These are phyloP conservation scores for Salvelinus fontinalis DNA, from an alignment of 2,113 vertebrate genomes.

Conservation along the genomic window DNA sequence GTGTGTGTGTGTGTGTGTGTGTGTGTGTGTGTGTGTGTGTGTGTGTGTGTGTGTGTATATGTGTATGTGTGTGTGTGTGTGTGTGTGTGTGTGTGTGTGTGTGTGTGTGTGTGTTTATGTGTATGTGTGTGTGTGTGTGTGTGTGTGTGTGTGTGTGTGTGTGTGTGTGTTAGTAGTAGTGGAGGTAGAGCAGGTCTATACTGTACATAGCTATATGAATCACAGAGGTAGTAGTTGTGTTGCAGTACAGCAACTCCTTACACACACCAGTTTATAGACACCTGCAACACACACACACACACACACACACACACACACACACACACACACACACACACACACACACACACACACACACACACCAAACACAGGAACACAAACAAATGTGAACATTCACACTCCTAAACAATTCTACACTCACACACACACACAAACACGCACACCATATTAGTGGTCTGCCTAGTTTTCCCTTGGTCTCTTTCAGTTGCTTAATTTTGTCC, in stretches of 20 bases:
- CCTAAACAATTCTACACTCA: not conserved
- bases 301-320: not conserved
- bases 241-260: conserved; percentile 29
- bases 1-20: conserved; percentile 20
- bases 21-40: too few species aligned
- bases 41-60: not conserved
- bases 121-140: too few species aligned
- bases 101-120: not conserved
- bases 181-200: conserved; percentile 23
- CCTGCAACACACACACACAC: not conserved
- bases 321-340: not conserved
- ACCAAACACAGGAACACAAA: not conserved
- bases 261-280: not conserved
- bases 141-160: too few species aligned
- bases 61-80: conserved; percentile 6
- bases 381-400: not conserved
- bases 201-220: conserved; percentile 16
- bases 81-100: conserved; percentile 38
- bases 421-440: not conserved
- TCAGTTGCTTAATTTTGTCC: conserved; percentile 42
- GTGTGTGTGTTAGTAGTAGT: conserved; percentile 30
- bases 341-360: too few species aligned
- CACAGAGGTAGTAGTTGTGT: conserved; percentile 4
- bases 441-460: not conserved
- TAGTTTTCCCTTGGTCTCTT: conserved; percentile 24